phyloP scores from a whole-genome alignment of 2,888 invertebrate genomes.

The Hydraecia micacea region DNA sequence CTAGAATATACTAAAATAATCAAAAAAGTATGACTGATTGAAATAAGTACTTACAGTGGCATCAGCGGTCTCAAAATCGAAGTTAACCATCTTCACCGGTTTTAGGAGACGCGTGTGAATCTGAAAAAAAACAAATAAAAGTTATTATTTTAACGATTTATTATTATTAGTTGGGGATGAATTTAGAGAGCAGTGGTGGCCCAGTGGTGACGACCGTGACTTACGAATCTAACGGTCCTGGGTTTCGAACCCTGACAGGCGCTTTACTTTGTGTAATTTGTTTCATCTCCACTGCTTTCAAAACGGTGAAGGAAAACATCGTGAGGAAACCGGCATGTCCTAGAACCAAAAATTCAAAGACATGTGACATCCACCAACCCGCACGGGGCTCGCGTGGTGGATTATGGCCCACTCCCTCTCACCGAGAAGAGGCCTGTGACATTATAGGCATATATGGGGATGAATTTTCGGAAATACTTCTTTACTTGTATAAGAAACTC shows the following conservation, averaged over 20 bases:
- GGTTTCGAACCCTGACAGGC: too few relatives aligned
- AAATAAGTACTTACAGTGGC: constrained; percentile 30
- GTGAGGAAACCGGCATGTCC: too few relatives aligned
- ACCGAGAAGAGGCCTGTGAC: too few relatives aligned
- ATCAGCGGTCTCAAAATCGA: constrained; percentile 30
- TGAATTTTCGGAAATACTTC: not conserved
- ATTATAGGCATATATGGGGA: too few relatives aligned
- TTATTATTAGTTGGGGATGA: not conserved
- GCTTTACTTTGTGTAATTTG: too few relatives aligned
- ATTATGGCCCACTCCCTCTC: too few relatives aligned
- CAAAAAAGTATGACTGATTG: not conserved
- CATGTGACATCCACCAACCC: too few relatives aligned
- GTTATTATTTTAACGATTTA: not conserved
- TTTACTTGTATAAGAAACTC: not conserved
- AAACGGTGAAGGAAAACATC: too few relatives aligned
- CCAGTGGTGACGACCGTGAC: not conserved
- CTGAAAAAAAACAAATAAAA: not conserved
- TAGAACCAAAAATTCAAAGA: too few relatives aligned
- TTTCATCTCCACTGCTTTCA: too few relatives aligned
- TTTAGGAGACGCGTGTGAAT: not conserved
- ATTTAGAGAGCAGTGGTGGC: not conserved
- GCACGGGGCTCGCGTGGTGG: too few relatives aligned
- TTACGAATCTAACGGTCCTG: not conserved
- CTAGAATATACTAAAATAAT: not conserved
- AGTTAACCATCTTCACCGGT: constrained; percentile 31